Conservation (phyloP, 2,113 vertebrate genomes). For the Mesocricetus auratus region DNA sequence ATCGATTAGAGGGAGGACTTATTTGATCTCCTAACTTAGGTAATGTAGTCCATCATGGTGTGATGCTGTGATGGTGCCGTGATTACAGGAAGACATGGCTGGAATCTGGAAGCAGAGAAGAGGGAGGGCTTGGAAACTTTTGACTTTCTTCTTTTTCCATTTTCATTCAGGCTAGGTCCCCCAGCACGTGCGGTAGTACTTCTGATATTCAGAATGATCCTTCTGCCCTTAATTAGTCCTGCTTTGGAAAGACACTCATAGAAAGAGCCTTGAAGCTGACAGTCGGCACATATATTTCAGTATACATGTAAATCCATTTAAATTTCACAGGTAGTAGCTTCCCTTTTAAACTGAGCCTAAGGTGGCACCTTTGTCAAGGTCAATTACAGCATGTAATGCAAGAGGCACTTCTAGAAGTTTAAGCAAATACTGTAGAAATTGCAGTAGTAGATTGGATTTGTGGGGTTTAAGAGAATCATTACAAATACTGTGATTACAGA, state of each 20-base stretch:
- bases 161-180: not conserved
- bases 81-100: not conserved
- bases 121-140: not conserved
- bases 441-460: not conserved
- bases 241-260: not conserved
- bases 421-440: not conserved
- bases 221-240: not conserved
- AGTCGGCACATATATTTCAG: too few relatives aligned
- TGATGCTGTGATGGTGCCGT: rapidly evolving
- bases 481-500: not conserved
- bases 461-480: not conserved
- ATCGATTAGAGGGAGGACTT: not conserved
- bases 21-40: not conserved
- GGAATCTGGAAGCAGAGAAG: too few relatives aligned
- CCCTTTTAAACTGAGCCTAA: not conserved
- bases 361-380: not conserved
- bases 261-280: too few relatives aligned
- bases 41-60: not conserved
- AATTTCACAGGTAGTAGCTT: not conserved
- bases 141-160: not conserved
- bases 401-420: not conserved
- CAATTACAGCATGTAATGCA: not conserved
- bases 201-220: too few relatives aligned
- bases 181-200: too few relatives aligned
- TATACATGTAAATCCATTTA: not conserved